Evolutionary conservation across 2,113 vertebrate species (phyloP).

Genomic region (Grammomys surdaster): DNA sequence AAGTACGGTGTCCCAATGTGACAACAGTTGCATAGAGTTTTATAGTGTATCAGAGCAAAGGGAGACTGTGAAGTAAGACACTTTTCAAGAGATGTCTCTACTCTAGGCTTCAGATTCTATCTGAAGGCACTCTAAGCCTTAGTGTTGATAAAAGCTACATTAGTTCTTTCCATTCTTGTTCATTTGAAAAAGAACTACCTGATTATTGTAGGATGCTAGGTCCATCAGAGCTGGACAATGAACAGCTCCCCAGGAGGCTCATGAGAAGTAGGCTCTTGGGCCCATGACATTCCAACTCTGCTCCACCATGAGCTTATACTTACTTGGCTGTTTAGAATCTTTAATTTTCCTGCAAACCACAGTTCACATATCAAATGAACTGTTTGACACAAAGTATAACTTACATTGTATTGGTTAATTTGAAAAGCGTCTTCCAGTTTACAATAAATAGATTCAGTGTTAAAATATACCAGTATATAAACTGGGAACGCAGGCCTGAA

Average conservation of each 20-base stretch:
- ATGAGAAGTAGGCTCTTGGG: neutral
- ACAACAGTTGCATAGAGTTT: neutral
- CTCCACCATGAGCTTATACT: neutral
- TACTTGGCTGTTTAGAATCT: too few relatives aligned
- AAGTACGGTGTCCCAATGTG: neutral
- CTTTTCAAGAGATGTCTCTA: neutral
- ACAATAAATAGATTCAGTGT: neutral
- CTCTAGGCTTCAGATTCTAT: neutral
- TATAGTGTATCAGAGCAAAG: neutral
- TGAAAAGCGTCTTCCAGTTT: neutral
- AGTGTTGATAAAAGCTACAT: neutral
- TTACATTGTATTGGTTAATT: neutral
- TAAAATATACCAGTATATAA: neutral
- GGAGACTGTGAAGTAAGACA: neutral
- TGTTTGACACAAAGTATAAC: neutral
- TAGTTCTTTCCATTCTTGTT: neutral
- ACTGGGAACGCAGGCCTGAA: neutral
- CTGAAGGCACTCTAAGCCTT: neutral
- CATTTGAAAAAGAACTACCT: neutral
- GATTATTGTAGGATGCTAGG: neutral
- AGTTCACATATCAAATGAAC: neutral
- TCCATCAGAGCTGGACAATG: neutral
- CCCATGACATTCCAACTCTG: neutral
- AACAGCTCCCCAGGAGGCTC: neutral
- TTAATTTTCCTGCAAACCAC: neutral